Conservation (phyloP, 2,113 vertebrate species). For the Stomatorhinus ivindoensis region DNA sequence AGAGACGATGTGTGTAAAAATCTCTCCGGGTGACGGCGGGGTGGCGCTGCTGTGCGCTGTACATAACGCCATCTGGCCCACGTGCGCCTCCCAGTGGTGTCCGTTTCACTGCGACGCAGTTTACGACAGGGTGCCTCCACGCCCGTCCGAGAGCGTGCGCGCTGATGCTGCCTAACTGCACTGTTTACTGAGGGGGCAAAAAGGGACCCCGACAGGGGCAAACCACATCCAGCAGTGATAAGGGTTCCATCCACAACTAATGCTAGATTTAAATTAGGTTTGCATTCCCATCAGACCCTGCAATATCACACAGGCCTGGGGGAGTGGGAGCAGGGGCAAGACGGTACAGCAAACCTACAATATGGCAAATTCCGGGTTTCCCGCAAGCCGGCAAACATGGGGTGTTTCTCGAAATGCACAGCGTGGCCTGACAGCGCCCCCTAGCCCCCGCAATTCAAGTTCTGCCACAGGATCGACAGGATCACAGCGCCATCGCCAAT, state of each 20-base stretch:
- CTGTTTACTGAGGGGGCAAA: background rate
- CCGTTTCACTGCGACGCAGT: background rate
- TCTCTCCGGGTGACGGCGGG: background rate
- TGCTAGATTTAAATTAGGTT: background rate
- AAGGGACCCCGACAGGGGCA: background rate
- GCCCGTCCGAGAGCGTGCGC: background rate
- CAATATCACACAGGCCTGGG: background rate
- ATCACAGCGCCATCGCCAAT: background rate
- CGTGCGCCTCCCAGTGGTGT: background rate
- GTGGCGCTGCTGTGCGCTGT: background rate
- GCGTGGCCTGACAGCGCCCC: background rate
- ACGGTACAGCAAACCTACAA: background rate
- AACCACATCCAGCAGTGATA: background rate
- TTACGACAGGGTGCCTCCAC: background rate
- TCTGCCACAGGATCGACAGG: background rate
- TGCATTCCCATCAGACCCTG: background rate
- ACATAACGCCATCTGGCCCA: background rate
- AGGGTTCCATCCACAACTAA: background rate
- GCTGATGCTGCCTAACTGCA: background rate
- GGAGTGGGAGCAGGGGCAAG: no score
- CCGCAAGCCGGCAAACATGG: no score
- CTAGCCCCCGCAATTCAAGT: background rate
- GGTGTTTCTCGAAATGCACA: no score
- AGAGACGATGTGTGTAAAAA: background rate
- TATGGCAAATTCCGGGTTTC: background rate